Base-by-base conservation (phyloP, 2,888 invertebrate genomes). In the Dendrolimus houi region DNA sequence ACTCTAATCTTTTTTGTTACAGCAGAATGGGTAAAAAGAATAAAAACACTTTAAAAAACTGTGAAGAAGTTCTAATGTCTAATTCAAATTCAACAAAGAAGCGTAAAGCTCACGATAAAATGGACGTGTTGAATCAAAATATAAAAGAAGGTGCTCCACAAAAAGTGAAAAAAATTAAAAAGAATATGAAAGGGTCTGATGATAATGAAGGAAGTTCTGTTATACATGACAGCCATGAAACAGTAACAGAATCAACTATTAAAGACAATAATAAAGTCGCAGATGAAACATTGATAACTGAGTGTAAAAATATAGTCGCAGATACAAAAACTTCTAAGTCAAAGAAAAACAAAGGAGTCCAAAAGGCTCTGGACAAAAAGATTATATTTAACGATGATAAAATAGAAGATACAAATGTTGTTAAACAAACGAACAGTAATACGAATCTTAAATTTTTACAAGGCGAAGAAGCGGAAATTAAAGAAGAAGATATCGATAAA, bases 401-500 rank as follows among this genome's bases (percentile, higher is more conserved):
- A 52, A 60, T 68, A 7, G 58, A 61, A 13, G 70, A 69, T 63
- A 67, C 54, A 63, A 41, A 57, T 52, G 41, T 12, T 55, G 42
- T 58, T 61, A 61, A 29, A 52, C 52, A 59, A 60, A 60, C 60
- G 42, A 42, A 56, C 55, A 57, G 59, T 58, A 60, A 60, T 9
- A 68, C 61, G 59, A 62, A 57, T 60, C 62, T 64, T 55, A 62
- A 65, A 52, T 60, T 64, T 56, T 52, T 69, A 55, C 74, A 75
- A 60, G 71, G 72, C 54, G 78, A 78, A 41, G 86, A 88, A 64
- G 78, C 77, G 56, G 71, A 77, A 59, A 67, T 86, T 1, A 83
- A 75, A 62, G 88, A 90, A 59, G 88, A 86, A 69, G 90, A 90
- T 60, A 90, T 90, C 55, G 87, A 90, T 64, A 75, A 76, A 57